Conservation (phyloP, 2,113 vertebrate genomes). For the Orycteropus afer region DNA sequence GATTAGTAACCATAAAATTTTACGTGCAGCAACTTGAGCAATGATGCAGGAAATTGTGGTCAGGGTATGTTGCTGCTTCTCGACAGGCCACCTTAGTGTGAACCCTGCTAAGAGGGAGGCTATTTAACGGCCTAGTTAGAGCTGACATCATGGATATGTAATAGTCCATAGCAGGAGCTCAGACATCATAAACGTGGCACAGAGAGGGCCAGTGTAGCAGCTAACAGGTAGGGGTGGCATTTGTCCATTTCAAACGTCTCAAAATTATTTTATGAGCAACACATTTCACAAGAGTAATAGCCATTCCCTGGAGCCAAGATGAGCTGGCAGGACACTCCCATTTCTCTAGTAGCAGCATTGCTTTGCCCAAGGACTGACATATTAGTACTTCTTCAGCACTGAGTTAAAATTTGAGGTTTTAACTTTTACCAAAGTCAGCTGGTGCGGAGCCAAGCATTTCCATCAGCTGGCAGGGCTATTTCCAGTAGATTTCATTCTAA, state of each 20-base stretch:
- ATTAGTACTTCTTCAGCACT: neutral
- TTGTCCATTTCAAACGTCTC: neutral
- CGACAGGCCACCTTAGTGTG: conserved; percentile 46
- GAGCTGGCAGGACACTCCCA: neutral
- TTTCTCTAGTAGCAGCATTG: neutral
- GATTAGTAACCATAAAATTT: neutral
- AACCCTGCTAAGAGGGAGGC: neutral
- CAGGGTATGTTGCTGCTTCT: neutral
- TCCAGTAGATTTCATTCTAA: neutral
- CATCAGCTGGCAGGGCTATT: neutral
- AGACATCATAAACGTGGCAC: neutral
- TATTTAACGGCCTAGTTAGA: neutral
- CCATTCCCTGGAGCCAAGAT: neutral
- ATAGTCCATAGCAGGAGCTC: neutral
- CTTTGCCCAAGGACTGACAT: neutral
- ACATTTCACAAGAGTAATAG: neutral
- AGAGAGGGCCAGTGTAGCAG: neutral
- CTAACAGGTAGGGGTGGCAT: neutral
- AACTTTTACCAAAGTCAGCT: neutral
- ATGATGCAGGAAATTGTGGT: conserved; percentile 69
- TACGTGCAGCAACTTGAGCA: neutral
- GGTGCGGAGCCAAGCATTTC: neutral
- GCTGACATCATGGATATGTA: neutral
- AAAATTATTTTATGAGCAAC: neutral
- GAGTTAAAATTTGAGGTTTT: neutral